phyloP scores from a whole-genome alignment of 1,140 invertebrate genomes.

The Araneus ventricosus region DNA sequence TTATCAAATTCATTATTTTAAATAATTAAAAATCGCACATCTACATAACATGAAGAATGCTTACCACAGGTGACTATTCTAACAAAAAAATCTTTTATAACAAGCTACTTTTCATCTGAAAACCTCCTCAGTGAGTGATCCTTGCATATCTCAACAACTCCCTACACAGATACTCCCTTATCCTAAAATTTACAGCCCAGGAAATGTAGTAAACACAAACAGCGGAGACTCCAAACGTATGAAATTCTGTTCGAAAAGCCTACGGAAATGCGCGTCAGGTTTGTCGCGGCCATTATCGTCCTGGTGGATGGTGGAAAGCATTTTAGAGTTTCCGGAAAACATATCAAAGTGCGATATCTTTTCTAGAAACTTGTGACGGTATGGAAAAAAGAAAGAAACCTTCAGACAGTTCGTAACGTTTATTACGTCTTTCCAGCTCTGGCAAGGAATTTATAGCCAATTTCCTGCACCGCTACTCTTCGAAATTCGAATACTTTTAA shows the following conservation, averaged over 20 bases:
- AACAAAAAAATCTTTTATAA: too few relatives aligned
- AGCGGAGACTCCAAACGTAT: neutral
- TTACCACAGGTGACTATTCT: too few relatives aligned
- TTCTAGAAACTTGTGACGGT: neutral
- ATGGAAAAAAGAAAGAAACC: slow-evolving; percentile 7
- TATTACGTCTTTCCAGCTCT: slow-evolving; percentile 36
- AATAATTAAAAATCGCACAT: too few relatives aligned
- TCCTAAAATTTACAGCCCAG: neutral
- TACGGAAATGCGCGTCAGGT: slow-evolving; percentile 2
- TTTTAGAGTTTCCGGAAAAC: slow-evolving; percentile 46
- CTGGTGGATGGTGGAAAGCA: neutral
- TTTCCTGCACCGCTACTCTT: slow-evolving; percentile 43
- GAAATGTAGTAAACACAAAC: neutral
- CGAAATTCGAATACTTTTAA: slow-evolving; percentile 40
- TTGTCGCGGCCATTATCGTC: slow-evolving; percentile 6
- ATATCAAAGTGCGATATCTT: slow-evolving; percentile 47
- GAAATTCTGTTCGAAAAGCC: neutral
- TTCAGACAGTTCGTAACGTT: slow-evolving; percentile 40
- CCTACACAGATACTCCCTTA: neutral
- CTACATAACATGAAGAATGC: too few relatives aligned
- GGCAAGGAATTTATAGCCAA: slow-evolving; percentile 49
- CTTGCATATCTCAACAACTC: neutral
- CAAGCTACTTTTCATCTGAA: too few relatives aligned
- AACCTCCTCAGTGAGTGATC: too few relatives aligned
- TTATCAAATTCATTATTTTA: too few relatives aligned